Percentiles rank a stretch among this genome's conserved stretches.
These are phyloP conservation scores for Troides helena DNA, from an alignment of 2,888 invertebrate species.

Conservation along the genomic window DNA sequence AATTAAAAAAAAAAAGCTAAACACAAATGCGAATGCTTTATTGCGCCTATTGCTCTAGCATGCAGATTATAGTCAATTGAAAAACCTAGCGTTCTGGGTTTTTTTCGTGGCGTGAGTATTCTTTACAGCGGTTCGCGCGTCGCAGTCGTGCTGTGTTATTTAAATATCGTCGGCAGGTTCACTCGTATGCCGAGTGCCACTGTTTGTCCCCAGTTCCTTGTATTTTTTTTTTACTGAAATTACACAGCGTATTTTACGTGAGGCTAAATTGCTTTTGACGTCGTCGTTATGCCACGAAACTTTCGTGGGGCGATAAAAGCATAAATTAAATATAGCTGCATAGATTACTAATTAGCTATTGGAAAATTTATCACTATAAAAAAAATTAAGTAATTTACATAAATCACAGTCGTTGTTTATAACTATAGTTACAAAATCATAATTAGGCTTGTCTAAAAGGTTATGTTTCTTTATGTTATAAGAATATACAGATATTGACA, in stretches of 20 bases:
- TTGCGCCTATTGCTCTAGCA: neutral
- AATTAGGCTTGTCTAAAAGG: neutral
- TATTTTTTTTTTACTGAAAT: constrained; percentile 21
- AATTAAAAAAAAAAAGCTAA: constrained; percentile 1
- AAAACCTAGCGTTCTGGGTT: constrained; percentile 1
- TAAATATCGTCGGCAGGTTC: constrained; percentile 18
- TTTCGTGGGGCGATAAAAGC: constrained; percentile 10
- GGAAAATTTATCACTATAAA: neutral
- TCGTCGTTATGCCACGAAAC: constrained; percentile 1
- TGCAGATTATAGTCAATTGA: constrained; percentile 6
- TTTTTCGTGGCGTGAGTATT: neutral
- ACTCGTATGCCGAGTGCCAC: constrained; percentile 12
- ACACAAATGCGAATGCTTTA: neutral
- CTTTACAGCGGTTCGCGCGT: neutral
- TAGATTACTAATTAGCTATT: neutral
- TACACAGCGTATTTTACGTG: constrained; percentile 22
- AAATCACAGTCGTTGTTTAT: neutral
- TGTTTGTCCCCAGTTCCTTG: constrained; percentile 20
- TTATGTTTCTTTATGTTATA: neutral
- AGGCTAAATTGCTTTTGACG: constrained; percentile 16
- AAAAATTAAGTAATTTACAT: neutral
- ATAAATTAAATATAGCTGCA: too few species aligned
- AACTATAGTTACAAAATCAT: neutral
- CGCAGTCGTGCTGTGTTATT: constrained; percentile 14
- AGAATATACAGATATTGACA: neutral